These are phyloP conservation scores for Drosophila mulleri DNA, from an alignment of 2,888 invertebrate genomes.

Conservation along the genomic window DNA sequence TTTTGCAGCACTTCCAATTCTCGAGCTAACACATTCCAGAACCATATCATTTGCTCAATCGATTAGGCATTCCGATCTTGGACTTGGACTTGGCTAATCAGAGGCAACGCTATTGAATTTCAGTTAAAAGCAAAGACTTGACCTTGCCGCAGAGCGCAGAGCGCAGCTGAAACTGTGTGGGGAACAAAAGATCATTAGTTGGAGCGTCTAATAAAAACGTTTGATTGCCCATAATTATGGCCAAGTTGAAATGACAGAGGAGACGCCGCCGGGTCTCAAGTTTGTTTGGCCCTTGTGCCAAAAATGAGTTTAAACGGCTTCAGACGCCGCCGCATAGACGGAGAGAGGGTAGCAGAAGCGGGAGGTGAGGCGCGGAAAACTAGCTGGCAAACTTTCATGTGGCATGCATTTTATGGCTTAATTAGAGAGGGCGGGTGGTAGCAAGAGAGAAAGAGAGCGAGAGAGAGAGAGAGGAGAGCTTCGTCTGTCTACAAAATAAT, in stretches of 20 bases:
- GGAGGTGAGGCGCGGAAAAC: constrained; percentile 17
- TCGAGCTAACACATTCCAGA: constrained; percentile 40
- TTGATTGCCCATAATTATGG: constrained; percentile 73
- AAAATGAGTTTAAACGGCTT: constrained; percentile 58
- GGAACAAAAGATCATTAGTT: constrained; percentile 63
- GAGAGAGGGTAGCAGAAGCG: too few relatives aligned
- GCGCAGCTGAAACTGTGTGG: neutral
- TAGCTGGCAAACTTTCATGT: constrained; percentile 48
- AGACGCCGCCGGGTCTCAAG: constrained; percentile 46
- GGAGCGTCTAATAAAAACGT: constrained; percentile 66
- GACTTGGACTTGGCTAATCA: constrained; percentile 30
- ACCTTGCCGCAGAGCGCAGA: constrained; percentile 41
- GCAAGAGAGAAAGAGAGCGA: neutral
- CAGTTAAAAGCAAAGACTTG: constrained; percentile 26
- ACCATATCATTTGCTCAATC: constrained; percentile 60
- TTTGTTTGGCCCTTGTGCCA: constrained; percentile 48
- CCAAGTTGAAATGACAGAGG: constrained; percentile 49
- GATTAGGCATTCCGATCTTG: constrained; percentile 50
- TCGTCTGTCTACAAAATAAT: constrained; percentile 13
- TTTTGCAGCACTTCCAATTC: constrained; percentile 34
- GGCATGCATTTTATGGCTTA: constrained; percentile 65
- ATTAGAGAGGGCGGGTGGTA: constrained; percentile 32
- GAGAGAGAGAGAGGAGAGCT: neutral
- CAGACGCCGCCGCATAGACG: neutral
- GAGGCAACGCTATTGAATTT: constrained; percentile 20